phyloP scores from a whole-genome alignment of 53 echinoderm and acorn worm genomes.

The Antedon mediterranea region DNA sequence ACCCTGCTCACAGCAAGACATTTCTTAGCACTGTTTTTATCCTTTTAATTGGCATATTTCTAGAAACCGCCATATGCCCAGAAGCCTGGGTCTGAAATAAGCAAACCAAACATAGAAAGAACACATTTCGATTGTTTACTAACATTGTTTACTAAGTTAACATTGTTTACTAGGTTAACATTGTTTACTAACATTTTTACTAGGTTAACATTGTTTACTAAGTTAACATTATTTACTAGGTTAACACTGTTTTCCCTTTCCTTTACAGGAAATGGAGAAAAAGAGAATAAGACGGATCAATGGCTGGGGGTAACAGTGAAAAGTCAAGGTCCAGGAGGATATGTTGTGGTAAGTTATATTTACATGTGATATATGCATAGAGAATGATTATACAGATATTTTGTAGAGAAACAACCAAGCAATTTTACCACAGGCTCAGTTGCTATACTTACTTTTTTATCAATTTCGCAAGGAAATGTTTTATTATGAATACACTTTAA shows the following conservation, averaged over 20 bases:
- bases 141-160: too few relatives aligned
- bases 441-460: too few relatives aligned
- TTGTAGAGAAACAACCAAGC: too few relatives aligned
- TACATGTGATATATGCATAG: neutral
- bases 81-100: too few relatives aligned
- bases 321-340: conserved; percentile 70
- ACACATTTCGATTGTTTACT: too few relatives aligned
- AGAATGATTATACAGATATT: too few relatives aligned
- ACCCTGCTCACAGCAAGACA: neutral
- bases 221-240: neutral
- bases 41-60: neutral
- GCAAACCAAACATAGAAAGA: too few relatives aligned
- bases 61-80: neutral
- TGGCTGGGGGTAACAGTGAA: conserved; percentile 88
- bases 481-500: too few relatives aligned
- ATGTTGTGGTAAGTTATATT: conserved; percentile 56
- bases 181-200: neutral
- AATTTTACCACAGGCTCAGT: too few relatives aligned
- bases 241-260: neutral
- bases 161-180: neutral
- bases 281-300: conserved; percentile 44
- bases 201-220: neutral
- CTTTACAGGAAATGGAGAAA: neutral
- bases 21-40: neutral
- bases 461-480: too few relatives aligned